Percentiles rank a stretch among this genome's conserved stretches.
These are phyloP conservation scores for Syrmaticus mikado DNA, from an alignment of 2,113 vertebrate species.

Conservation along the genomic window DNA sequence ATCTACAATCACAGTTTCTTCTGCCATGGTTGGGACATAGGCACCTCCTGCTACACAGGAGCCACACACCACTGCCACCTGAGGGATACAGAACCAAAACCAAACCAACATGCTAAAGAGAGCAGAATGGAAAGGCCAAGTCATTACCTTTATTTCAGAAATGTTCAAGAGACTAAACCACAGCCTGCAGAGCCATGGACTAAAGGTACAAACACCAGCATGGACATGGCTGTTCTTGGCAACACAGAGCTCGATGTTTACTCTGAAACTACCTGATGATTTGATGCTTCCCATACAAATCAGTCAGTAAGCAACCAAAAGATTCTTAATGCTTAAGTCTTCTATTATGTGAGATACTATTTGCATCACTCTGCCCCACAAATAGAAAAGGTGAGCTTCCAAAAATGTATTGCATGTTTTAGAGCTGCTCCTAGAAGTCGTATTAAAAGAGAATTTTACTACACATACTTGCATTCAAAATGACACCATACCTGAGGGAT, in stretches of 20 bases:
- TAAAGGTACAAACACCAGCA: neutral
- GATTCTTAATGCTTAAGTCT: neutral
- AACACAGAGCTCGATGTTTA: neutral
- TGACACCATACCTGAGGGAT: conserved; percentile 84
- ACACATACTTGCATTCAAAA: neutral
- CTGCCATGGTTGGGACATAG: conserved; percentile 86
- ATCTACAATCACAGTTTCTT: conserved; percentile 85
- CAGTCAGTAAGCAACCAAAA: neutral
- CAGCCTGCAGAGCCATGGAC: neutral
- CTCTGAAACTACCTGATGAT: neutral
- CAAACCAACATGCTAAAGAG: neutral
- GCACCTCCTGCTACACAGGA: conserved; percentile 89
- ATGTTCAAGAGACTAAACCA: neutral
- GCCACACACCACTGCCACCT: conserved; percentile 89
- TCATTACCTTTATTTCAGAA: neutral
- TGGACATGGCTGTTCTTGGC: neutral
- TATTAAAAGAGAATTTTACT: neutral
- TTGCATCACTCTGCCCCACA: neutral
- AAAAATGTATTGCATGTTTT: neutral
- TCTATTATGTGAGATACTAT: neutral
- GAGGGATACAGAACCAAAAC: neutral
- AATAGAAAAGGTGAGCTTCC: neutral
- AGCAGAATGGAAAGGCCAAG: neutral
- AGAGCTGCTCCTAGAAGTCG: neutral
- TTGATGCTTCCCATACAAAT: accelerated